Conservation (phyloP, 2,888 invertebrate genomes). For the Eupithecia pulchellata region DNA sequence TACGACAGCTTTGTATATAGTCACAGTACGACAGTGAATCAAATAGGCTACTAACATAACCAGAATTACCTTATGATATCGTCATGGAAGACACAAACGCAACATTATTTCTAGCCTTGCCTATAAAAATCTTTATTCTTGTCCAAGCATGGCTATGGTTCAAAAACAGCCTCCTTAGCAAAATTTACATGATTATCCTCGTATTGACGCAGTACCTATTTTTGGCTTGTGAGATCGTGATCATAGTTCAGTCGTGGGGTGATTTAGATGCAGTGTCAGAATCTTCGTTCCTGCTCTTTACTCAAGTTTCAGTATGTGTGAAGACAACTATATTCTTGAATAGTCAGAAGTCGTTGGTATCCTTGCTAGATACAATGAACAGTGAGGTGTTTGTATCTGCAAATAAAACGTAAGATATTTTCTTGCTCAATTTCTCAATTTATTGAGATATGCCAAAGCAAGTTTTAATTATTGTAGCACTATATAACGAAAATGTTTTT, state of each 20-base stretch:
- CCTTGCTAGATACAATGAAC: not conserved
- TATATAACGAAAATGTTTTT: too few species aligned
- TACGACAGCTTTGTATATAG: not conserved
- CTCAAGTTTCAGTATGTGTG: not conserved
- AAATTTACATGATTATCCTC: not conserved
- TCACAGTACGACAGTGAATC: not conserved
- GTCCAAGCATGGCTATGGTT: slow-evolving; percentile 1
- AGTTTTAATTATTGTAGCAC: not conserved
- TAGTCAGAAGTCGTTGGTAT: not conserved
- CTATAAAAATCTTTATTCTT: not conserved
- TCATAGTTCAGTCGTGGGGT: slow-evolving; percentile 6
- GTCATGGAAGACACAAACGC: not conserved
- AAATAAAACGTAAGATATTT: not conserved
- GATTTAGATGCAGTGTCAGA: not conserved
- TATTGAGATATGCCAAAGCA: too few species aligned
- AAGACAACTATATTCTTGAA: not conserved
- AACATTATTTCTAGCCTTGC: not conserved
- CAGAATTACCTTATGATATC: not conserved
- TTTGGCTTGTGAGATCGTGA: not conserved
- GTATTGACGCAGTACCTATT: not conserved
- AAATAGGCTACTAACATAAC: not conserved
- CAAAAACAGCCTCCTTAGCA: not conserved
- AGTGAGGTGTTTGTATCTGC: not conserved
- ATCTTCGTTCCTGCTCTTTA: not conserved
- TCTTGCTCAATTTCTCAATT: not conserved